These are phyloP conservation scores for Lycaon pictus DNA, from an alignment of 2,113 vertebrate genomes.

Conservation along the genomic window DNA sequence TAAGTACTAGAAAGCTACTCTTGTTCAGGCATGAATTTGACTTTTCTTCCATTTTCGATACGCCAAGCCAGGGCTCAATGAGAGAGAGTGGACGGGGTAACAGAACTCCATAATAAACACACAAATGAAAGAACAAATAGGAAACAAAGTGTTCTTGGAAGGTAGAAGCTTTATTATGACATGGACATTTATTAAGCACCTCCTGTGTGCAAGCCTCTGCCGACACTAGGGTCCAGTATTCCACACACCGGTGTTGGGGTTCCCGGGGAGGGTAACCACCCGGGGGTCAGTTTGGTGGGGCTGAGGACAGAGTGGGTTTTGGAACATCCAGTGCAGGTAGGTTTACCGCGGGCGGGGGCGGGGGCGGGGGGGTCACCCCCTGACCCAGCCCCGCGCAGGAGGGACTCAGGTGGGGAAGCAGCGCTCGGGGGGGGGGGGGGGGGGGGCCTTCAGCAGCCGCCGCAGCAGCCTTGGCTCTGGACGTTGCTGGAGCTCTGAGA, in stretches of 20 bases:
- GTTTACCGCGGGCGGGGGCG: neutral
- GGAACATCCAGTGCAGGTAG: neutral
- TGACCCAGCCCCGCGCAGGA: neutral
- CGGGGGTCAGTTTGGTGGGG: neutral
- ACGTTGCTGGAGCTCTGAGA: constrained; percentile 36
- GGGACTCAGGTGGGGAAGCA: neutral
- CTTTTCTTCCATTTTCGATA: neutral
- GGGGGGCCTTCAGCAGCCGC: constrained; percentile 62
- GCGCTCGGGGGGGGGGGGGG: accelerated
- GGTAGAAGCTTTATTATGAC: constrained; percentile 76
- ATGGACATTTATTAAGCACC: neutral
- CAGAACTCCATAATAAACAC: neutral
- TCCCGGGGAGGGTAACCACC: neutral
- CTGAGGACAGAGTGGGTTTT: neutral
- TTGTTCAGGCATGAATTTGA: neutral
- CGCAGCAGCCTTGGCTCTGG: constrained; percentile 62
- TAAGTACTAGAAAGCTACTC: neutral
- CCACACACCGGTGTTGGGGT: neutral
- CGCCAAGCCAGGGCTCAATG: neutral
- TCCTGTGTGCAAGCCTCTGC: neutral
- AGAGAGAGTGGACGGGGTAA: no score
- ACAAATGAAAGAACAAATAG: neutral
- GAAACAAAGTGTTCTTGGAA: constrained; percentile 5
- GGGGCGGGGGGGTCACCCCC: neutral
- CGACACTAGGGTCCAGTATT: neutral